Conservation (phyloP, 2,797 vertebrate genomes). For the Cossypha dichroa region DNA sequence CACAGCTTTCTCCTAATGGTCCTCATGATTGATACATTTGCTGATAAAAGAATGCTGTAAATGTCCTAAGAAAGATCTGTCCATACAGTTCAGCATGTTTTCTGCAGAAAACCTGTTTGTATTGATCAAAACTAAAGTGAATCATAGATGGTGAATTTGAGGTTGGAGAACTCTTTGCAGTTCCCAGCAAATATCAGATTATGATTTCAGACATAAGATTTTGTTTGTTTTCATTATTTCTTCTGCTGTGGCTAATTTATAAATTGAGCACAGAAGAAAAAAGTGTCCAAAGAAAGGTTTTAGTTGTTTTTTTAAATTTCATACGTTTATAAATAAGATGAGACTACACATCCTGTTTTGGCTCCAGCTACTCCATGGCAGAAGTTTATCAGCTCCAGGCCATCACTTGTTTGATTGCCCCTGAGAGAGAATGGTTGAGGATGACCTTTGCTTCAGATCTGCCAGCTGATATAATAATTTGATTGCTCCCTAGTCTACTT, state of each 20-base stretch:
- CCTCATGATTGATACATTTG: not conserved
- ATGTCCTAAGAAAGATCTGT: not conserved
- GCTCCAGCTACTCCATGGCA: not conserved
- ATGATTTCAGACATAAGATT: not conserved
- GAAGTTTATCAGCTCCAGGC: not conserved
- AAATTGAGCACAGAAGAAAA: not conserved
- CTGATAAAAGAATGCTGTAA: not conserved
- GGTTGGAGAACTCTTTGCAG: not conserved
- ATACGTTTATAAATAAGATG: not conserved
- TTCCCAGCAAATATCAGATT: not conserved
- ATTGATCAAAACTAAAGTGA: not conserved
- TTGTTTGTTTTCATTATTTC: not conserved
- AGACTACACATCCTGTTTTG: not conserved
- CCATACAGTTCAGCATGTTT: not conserved
- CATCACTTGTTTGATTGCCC: not conserved
- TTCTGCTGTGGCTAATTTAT: not conserved
- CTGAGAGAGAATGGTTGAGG: not conserved
- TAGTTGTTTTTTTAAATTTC: not conserved
- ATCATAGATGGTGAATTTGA: not conserved
- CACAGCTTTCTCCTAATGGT: not conserved
- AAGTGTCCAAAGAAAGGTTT: not conserved
- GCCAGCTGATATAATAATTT: not conserved
- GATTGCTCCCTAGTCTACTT: not conserved
- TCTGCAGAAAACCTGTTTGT: not conserved
- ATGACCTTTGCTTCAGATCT: not conserved